These are phyloP conservation scores for Centropyge bicolor DNA, from an alignment of 2,797 vertebrate species.

Conservation along the genomic window DNA sequence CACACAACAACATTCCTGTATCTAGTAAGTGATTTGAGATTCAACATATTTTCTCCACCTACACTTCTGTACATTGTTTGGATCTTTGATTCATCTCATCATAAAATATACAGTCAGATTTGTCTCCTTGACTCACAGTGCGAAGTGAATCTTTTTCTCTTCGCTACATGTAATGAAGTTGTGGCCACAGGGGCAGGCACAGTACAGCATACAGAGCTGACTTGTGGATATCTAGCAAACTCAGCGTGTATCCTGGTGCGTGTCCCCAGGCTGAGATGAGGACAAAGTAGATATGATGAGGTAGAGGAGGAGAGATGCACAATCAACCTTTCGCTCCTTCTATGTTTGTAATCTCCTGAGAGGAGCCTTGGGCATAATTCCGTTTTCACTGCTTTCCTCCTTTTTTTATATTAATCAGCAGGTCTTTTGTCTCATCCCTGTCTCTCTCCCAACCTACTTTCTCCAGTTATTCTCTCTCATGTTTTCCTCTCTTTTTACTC, in stretches of 20 bases:
- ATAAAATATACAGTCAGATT: background rate
- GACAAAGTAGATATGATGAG: constrained; percentile 55
- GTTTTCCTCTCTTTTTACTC: background rate
- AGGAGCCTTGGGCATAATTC: constrained; percentile 50
- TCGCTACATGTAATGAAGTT: background rate
- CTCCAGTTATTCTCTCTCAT: background rate
- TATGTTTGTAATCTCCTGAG: constrained; percentile 51
- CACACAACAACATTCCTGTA: background rate
- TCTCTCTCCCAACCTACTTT: constrained; percentile 4
- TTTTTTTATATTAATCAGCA: constrained; percentile 59
- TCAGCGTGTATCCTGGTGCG: constrained; percentile 27
- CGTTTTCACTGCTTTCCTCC: constrained; percentile 6
- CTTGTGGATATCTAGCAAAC: constrained; percentile 40
- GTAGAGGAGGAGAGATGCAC: constrained; percentile 43
- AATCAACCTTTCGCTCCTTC: constrained; percentile 47
- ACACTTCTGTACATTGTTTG: constrained; percentile 5
- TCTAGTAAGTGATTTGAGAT: background rate
- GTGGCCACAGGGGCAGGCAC: constrained; percentile 12
- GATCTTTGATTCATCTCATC: constrained; percentile 1
- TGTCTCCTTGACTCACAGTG: background rate
- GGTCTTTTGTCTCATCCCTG: background rate
- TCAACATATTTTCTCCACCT: constrained; percentile 3
- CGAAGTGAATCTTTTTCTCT: background rate
- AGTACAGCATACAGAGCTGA: constrained; percentile 14
- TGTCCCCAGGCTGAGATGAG: constrained; percentile 42